Percentiles rank a stretch among this genome's conserved stretches.
Evolutionary conservation across 2,797 vertebrate species (phyloP).

Genomic region (Acanthopagrus latus): DNA sequence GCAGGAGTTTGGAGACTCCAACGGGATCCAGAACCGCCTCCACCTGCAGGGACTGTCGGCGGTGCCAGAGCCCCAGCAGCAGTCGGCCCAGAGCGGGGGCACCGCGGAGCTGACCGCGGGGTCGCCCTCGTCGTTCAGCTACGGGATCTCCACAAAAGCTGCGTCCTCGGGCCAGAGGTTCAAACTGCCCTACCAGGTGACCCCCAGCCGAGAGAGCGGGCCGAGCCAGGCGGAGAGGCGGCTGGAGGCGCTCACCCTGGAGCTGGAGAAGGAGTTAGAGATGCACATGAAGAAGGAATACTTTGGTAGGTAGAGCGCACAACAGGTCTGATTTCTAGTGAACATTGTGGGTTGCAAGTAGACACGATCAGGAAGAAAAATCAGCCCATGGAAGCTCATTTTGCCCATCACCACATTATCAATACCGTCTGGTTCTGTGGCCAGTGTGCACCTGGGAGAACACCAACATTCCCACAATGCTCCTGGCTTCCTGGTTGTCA

Average conservation of each 20-base stretch:
- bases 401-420: too few relatives aligned
- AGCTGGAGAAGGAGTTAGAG: conserved; percentile 97
- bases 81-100: conserved; percentile 45
- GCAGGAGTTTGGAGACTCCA: conserved; percentile 85
- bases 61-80: conserved; percentile 80
- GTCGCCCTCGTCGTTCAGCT: conserved; percentile 79
- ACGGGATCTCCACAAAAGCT: conserved; percentile 82
- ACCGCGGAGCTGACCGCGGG: conserved; percentile 74
- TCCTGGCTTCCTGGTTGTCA: conserved; percentile 24
- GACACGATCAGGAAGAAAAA: neutral
- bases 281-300: conserved; percentile 98
- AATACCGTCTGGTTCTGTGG: neutral
- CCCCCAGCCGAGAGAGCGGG: conserved; percentile 90
- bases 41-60: conserved; percentile 83
- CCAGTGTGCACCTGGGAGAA: neutral
- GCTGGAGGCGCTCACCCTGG: conserved; percentile 94
- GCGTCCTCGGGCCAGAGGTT: conserved; percentile 85
- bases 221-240: conserved; percentile 94
- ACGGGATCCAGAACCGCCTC: conserved; percentile 79
- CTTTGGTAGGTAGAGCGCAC: conserved; percentile 90
- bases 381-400: too few relatives aligned
- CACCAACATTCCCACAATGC: neutral
- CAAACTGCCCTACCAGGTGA: conserved; percentile 93
- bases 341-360: neutral
- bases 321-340: neutral